Base-by-base conservation (phyloP, 2,113 vertebrate genomes). In the Urocitellus parryii region DNA sequence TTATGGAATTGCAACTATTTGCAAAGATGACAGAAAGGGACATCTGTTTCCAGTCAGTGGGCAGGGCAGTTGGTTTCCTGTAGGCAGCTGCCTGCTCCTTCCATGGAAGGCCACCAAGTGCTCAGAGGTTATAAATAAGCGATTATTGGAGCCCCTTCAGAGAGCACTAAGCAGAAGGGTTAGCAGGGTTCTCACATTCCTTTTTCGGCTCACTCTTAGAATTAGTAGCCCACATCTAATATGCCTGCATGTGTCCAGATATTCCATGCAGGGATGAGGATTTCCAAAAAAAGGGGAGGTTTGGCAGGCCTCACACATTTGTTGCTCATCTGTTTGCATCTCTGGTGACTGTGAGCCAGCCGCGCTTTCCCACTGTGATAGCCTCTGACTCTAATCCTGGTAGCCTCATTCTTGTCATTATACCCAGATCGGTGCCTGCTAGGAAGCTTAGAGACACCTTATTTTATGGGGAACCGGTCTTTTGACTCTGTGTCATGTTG, bases 11-110 rank as follows among this genome's bases (percentile, higher is more conserved):
- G 79, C 76, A 94, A 2, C 94, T 96, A 82, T 96, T 92, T 42
- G 58, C 83, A 58, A 58, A 85, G 94, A 96, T 83, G 97, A 98
- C 70, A 97, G 95, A 96, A 95, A 79, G 82, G 72, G 90, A 83
- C 97, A 93, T 96, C 82, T 97, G 97, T 96, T 97, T 97, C 84
- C 76, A 97, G 95, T 95, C 96, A 81, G 90, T 88, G 96, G 83
- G 91, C 86, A 79, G 76, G 93, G 90, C 88, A 68, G 45, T 94
- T 68, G 94, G 97, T 79, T 95, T 96, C 97, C 94, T 83, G 11
- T n/a, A 83, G 96, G 84, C 97, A 97, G 95, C 96, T 97, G 96
- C 95, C 39, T 42, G 67, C 76, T 89, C 42, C 73, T 63, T 81
- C 78, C 42, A 18, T 34, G 74, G 90, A 94, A 76, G 94, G 95